Base-by-base conservation (phyloP, 2,113 vertebrate genomes). In the Channa argus region DNA sequence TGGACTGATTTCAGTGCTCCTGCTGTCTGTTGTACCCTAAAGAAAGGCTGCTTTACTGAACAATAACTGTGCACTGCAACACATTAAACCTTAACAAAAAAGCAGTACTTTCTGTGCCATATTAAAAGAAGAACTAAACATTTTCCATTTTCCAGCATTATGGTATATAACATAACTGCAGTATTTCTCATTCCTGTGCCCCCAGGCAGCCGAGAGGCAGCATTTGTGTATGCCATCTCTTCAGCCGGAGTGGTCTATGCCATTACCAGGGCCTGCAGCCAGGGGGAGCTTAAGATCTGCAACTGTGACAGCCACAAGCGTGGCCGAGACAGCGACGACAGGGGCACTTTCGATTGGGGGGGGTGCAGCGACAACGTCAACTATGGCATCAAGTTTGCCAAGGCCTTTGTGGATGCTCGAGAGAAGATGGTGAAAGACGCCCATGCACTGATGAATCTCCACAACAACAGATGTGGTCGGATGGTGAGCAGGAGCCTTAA, bases 361-460 rank as follows among this genome's bases (percentile, higher is more conserved):
- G 98, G 98, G 77, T 99, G 98, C 93, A 99, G 98, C 4, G 98
- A 99, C 94, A 97, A 99, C 90, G 95, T 99, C 89, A 95, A 97
- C 92, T 99, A 97, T 0, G 98, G 97, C 15, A 95, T 98, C 65
- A 95, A 95, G 61, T 99, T 99, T 39, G 97, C 98, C 88, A 99
- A 97, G 75, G 95, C 94, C 41, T 99, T 99, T 0, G 96, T 99
- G 58, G 98, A 99, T 0, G 98, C 98, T 79, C 96, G 96, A 77
- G 98, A 99, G 93, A 96, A 94, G 91, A 97, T 94, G 71, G 96
- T 98, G 80, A 98, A 97, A 88, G 98, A 99, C 0, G 97, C 97
- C 10, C 94, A 96, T 37, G 98, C 98, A 0, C 92, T 97, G 84
- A 99, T 98, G 96, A 99, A 99, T 88, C 95, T 98, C 81, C 98